These are phyloP conservation scores for Myripristis jacobus DNA, from an alignment of 2,797 vertebrate genomes.

Conservation along the genomic window DNA sequence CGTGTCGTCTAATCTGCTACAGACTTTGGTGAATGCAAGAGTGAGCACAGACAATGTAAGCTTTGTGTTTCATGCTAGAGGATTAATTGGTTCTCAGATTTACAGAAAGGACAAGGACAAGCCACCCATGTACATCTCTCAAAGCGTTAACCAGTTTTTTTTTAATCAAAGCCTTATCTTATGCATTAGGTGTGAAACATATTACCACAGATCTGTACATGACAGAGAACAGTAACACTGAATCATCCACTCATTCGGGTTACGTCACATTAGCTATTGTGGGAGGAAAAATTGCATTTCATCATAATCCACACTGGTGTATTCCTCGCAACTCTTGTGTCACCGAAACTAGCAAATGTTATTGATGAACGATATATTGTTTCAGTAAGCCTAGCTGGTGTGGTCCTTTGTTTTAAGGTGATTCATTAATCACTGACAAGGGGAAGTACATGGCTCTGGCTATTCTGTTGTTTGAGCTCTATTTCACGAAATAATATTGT, in stretches of 20 bases:
- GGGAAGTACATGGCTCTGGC: neutral
- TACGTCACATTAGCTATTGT: neutral
- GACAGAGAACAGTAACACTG: neutral
- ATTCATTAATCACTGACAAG: conserved; percentile 6
- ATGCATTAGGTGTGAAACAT: neutral
- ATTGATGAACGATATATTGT: neutral
- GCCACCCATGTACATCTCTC: conserved; percentile 14
- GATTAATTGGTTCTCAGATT: conserved; percentile 50
- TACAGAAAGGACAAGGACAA: conserved; percentile 4
- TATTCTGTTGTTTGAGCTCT: neutral
- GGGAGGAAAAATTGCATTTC: neutral
- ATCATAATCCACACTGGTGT: conserved; percentile 6
- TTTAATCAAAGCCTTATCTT: conserved; percentile 46
- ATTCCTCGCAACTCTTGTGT: neutral
- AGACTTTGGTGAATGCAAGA: conserved; percentile 7
- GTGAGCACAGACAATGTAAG: neutral
- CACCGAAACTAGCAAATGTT: conserved; percentile 4
- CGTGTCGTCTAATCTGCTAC: conserved; percentile 12
- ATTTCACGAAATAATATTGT: neutral
- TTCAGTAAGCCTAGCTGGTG: neutral
- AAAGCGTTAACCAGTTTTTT: conserved; percentile 9
- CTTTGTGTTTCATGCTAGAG: conserved; percentile 15
- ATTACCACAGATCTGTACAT: conserved; percentile 13
- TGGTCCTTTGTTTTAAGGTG: conserved; percentile 1
- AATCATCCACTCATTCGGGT: neutral